Percentiles rank a stretch among this genome's conserved stretches.
phyloP scores from a whole-genome alignment of 2,888 invertebrate species.

The Frankliniella fusca region DNA sequence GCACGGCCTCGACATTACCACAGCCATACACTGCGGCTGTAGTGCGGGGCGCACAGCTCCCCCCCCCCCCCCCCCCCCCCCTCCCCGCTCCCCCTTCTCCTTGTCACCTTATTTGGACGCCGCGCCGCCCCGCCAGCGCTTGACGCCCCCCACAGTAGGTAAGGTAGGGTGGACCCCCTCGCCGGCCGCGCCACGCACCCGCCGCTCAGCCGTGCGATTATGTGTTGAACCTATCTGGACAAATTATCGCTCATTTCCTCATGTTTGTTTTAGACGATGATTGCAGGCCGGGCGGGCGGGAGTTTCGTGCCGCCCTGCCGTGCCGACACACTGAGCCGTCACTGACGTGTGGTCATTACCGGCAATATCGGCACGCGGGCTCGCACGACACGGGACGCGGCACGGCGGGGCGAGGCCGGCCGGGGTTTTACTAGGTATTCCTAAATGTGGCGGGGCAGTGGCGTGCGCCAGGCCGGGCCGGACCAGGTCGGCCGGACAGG shows the following conservation, averaged over 20 bases:
- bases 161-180: too few relatives aligned
- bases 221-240: conserved; percentile 19
- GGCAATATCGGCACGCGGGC: background rate
- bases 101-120: background rate
- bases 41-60: background rate
- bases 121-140: too few relatives aligned
- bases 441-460: too few relatives aligned
- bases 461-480: too few relatives aligned
- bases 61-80: background rate
- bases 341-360: background rate
- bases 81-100: background rate
- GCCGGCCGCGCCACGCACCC: too few relatives aligned
- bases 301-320: too few relatives aligned
- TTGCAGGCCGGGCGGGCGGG: background rate
- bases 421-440: background rate
- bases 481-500: too few relatives aligned
- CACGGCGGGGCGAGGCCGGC: too few relatives aligned
- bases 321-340: too few relatives aligned
- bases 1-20: too few relatives aligned
- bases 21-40: too few relatives aligned
- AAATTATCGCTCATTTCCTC: conserved; percentile 9
- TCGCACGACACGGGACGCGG: background rate
- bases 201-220: background rate
- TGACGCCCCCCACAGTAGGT: too few relatives aligned
- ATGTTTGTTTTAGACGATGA: conserved; percentile 19